Evolutionary conservation across 2,888 invertebrate genomes (phyloP), one percentile per base, ranked within the genome.

Genomic region (Argyra leucocephala): DNA sequence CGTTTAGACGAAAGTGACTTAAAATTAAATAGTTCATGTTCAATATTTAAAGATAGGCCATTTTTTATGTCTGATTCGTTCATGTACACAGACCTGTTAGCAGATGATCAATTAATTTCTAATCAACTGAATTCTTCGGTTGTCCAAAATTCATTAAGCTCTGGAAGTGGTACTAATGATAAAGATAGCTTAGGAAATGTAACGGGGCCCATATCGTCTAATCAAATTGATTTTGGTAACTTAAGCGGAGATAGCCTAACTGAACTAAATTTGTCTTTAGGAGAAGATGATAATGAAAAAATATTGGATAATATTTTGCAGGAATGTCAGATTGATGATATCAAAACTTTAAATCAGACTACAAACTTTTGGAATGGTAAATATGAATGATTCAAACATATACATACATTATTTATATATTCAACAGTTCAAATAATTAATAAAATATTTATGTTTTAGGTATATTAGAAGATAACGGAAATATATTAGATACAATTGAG

Each of bases 321-420:
- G 64, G 80, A 79, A 71, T 80, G 79, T 71, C 76, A 76, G 71
- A 78, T 79, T 68, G 79, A 79, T 67, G 80, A 80, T 66, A 74
- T 79, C 36, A 80, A 79, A 67, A 74, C 78, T 7, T 70, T 79
- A 21, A 78, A 78, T 70, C 77, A 79, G 65, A 78, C 78, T 21
- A 78, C 79, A 22, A 79, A 71, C 66, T 80, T 80, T 69, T 80
- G 80, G 80, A 80, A 79, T 67, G 79, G 79, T 64, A 77, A 80
- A n/a, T 72, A n/a, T n/a, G n/a, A n/a, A n/a, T n/a, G n/a, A 80
- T 4, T 80, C 78, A 64, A 78, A 77, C 37, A 78, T 76, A 64
- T 75, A 75, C n/a, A n/a, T n/a, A n/a, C n/a, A n/a, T n/a, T n/a
- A n/a, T n/a, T n/a, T n/a, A n/a, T n/a, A n/a, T n/a, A n/a, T n/a